Evolutionary conservation across 2,113 vertebrate genomes (phyloP).

Genomic region (Bettongia penicillata): DNA sequence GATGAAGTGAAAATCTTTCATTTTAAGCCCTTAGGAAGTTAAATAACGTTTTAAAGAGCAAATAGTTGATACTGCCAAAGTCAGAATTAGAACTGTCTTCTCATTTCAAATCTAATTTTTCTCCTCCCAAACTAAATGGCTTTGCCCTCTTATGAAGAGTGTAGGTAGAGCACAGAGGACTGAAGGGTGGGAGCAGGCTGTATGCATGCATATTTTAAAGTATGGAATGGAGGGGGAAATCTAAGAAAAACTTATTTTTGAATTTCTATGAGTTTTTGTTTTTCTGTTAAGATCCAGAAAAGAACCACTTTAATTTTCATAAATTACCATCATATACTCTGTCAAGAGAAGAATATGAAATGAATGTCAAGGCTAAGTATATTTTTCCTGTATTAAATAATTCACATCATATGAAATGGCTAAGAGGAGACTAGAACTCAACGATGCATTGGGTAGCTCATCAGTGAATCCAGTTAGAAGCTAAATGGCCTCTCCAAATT

Average conservation of each 20-base stretch:
- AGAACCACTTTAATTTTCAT: constrained; percentile 5
- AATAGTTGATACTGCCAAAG: background rate
- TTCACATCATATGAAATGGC: constrained; percentile 50
- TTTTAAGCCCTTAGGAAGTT: background rate
- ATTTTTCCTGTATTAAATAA: constrained; percentile 52
- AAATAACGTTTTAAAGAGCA: background rate
- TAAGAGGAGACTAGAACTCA: constrained; percentile 47
- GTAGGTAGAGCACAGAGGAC: background rate
- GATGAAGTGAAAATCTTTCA: background rate
- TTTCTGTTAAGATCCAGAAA: background rate
- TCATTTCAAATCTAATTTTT: background rate
- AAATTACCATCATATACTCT: constrained; percentile 9
- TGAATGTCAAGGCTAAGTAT: constrained; percentile 30
- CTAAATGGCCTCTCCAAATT: background rate
- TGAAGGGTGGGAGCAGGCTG: background rate
- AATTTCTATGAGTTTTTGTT: constrained; percentile 33
- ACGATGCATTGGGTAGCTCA: constrained; percentile 40
- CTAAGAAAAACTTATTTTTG: constrained; percentile 4
- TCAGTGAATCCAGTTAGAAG: background rate
- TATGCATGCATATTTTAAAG: background rate
- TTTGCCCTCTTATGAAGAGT: background rate
- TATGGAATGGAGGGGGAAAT: background rate
- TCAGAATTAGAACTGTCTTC: background rate
- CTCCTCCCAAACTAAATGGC: background rate
- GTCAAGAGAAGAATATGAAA: constrained; percentile 2